A percentile compares a stretch with the other conserved stretches of the same genome.
Evolutionary conservation across 2,797 vertebrate genomes (phyloP).

Genomic region (Atherinosoma microstoma): DNA sequence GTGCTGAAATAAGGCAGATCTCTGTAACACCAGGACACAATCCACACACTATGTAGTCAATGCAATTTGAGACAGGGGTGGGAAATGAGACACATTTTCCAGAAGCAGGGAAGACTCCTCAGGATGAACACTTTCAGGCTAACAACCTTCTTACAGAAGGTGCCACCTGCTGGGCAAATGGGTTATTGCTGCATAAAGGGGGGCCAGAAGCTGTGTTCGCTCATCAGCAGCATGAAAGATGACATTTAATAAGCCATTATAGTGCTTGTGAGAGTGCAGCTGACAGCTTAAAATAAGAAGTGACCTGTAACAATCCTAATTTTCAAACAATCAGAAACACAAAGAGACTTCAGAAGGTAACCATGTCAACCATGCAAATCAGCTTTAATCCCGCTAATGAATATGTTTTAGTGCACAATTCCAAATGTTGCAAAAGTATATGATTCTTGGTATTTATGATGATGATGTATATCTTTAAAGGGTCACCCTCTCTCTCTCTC

Average conservation of each 20-base stretch:
- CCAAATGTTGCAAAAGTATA: no score
- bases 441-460: no score
- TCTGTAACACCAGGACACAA: slow-evolving; percentile 43
- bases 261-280: neutral
- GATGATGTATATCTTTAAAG: neutral
- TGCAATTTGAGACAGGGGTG: slow-evolving; percentile 43
- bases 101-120: slow-evolving; percentile 47
- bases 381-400: neutral
- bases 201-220: neutral
- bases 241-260: slow-evolving; percentile 11
- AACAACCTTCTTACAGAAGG: slow-evolving; percentile 17
- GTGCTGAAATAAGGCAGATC: slow-evolving; percentile 35
- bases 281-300: neutral
- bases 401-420: neutral
- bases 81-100: slow-evolving; percentile 76
- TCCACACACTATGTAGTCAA: slow-evolving; percentile 36
- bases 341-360: slow-evolving; percentile 22
- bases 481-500: neutral
- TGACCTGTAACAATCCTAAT: neutral
- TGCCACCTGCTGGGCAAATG: slow-evolving; percentile 74
- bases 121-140: slow-evolving; percentile 16
- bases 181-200: slow-evolving; percentile 23
- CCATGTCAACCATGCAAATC: neutral
- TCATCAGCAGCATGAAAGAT: neutral
- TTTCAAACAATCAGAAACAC: slow-evolving; percentile 12